Evolutionary conservation across 1,140 invertebrate species (phyloP).

Genomic region (Diploscapter pachys): DNA sequence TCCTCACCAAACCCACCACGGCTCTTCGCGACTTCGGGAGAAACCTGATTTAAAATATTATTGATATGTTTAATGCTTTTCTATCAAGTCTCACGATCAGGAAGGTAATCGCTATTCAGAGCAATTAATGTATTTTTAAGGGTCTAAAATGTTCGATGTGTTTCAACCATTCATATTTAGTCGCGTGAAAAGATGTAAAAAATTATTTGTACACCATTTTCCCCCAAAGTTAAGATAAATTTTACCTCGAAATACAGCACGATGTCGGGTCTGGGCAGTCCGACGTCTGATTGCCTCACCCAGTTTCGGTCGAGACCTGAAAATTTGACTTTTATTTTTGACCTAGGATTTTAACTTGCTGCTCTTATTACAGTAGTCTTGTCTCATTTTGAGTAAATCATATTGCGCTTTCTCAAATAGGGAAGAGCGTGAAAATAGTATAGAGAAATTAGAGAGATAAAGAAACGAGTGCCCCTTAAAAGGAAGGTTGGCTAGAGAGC

Average conservation of each 20-base stretch:
- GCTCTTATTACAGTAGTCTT: neutral
- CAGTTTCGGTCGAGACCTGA: constrained; percentile 27
- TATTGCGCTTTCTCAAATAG: neutral
- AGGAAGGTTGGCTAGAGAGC: too few relatives aligned
- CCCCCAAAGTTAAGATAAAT: too few relatives aligned
- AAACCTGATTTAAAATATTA: neutral
- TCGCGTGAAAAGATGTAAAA: neutral
- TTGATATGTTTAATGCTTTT: too few relatives aligned
- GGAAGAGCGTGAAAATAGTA: neutral
- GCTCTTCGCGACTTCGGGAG: constrained; percentile 18
- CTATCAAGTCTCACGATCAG: too few relatives aligned
- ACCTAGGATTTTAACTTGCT: neutral
- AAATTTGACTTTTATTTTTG: constrained; percentile 17
- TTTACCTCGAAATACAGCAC: constrained; percentile 28
- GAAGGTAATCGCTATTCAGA: too few relatives aligned
- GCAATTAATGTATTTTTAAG: too few relatives aligned
- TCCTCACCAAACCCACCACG: constrained; percentile 32
- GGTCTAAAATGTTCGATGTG: neutral
- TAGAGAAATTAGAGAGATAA: neutral
- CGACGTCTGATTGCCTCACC: constrained; percentile 23
- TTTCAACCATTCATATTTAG: neutral
- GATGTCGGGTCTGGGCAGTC: constrained; percentile 28
- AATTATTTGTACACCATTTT: too few relatives aligned
- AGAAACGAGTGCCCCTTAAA: too few relatives aligned
- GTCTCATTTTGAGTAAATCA: too few relatives aligned